phyloP scores from a whole-genome alignment of 2,888 invertebrate genomes.

The Drosophila heteroneura region DNA sequence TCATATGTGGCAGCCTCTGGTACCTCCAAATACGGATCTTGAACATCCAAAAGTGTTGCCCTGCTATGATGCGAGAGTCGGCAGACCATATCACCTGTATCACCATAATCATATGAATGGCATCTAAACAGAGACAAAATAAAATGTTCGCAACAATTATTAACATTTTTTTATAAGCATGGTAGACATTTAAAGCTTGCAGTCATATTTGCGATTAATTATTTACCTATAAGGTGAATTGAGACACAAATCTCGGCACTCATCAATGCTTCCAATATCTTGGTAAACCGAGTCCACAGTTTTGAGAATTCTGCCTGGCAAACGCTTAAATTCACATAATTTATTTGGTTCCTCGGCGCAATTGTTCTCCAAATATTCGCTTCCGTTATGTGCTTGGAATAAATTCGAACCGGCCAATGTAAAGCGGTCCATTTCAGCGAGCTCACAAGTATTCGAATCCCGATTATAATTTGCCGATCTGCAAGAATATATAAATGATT shows the following conservation, averaged over 20 bases:
- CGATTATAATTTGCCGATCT: constrained; percentile 95
- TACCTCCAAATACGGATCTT: constrained; percentile 95
- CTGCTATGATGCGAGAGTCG: constrained; percentile 95
- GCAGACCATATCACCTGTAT: constrained; percentile 96
- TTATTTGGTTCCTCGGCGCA: constrained; percentile 97
- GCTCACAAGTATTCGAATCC: constrained; percentile 94
- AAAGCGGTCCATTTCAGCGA: constrained; percentile 96
- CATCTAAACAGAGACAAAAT: constrained; percentile 90
- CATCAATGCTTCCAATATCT: constrained; percentile 94
- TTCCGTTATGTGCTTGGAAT: constrained; percentile 90
- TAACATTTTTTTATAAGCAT: neutral
- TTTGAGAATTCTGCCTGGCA: constrained; percentile 94
- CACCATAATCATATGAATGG: constrained; percentile 96
- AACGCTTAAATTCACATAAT: constrained; percentile 96
- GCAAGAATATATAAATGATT: constrained; percentile 79
- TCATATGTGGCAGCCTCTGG: constrained; percentile 97
- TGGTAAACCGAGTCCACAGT: constrained; percentile 97
- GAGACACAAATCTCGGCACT: constrained; percentile 95
- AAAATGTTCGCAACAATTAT: neutral
- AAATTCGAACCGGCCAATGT: constrained; percentile 95
- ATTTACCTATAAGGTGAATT: constrained; percentile 92
- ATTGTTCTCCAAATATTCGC: constrained; percentile 95
- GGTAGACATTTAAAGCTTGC: neutral
- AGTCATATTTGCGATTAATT: neutral
- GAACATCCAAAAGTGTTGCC: constrained; percentile 94